phyloP scores from a whole-genome alignment of 1,140 invertebrate species.

The Plodia interpunctella region DNA sequence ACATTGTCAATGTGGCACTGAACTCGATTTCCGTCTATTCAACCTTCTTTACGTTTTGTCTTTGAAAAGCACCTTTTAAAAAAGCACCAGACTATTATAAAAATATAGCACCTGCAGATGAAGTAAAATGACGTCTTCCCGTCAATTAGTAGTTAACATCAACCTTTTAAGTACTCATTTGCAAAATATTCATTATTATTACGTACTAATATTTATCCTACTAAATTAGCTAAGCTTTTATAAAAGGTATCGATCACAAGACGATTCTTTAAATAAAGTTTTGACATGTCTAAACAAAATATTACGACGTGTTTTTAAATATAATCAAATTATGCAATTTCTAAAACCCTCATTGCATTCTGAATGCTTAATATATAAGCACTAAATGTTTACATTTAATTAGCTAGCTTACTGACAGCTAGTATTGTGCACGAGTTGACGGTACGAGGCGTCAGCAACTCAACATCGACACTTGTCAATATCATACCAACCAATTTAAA shows the following conservation, averaged over 20 bases:
- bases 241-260: not conserved
- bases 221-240: not conserved
- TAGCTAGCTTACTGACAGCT: not conserved
- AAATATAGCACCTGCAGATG: no score
- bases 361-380: no score
- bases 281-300: not conserved
- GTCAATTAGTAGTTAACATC: not conserved
- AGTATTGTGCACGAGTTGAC: not conserved
- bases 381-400: no score
- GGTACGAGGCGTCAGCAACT: not conserved
- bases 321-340: no score
- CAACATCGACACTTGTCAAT: not conserved
- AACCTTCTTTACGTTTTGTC: not conserved
- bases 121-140: not conserved
- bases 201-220: not conserved
- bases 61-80: no score
- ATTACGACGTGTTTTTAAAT: not conserved
- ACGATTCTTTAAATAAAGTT: not conserved
- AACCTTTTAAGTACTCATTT: not conserved
- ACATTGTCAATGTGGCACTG: not conserved
- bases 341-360: no score
- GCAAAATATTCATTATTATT: not conserved
- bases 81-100: no score
- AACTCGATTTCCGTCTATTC: not conserved
- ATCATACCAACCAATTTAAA: not conserved